phyloP scores from a whole-genome alignment of 2,888 invertebrate genomes.

The Craniophora ligustri region DNA sequence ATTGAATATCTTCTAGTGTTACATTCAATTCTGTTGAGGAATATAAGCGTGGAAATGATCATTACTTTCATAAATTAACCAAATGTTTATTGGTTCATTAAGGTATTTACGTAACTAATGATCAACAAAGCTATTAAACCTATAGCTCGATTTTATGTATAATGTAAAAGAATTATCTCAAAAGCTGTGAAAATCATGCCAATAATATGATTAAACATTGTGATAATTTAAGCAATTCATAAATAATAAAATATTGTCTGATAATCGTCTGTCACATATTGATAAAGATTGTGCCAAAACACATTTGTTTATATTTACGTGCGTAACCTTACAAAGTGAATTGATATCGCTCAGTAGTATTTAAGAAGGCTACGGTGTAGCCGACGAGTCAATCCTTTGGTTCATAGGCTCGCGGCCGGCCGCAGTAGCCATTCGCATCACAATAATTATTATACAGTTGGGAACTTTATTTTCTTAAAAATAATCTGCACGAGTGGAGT shows the following conservation, averaged over 20 bases:
- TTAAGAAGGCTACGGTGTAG: slow-evolving; percentile 80
- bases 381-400: slow-evolving; percentile 76
- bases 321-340: slow-evolving; percentile 81
- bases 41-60: slow-evolving; percentile 27
- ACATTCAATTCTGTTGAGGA: slow-evolving; percentile 18
- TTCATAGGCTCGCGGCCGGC: slow-evolving; percentile 74
- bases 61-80: slow-evolving; percentile 3
- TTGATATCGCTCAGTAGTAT: slow-evolving; percentile 78
- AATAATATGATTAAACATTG: not conserved
- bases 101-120: not conserved
- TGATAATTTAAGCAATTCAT: not conserved
- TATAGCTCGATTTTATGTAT: not conserved
- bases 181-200: not conserved
- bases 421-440: slow-evolving; percentile 62
- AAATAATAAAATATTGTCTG: not conserved
- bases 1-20: slow-evolving; percentile 12
- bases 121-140: not conserved
- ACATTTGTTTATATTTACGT: slow-evolving; percentile 57
- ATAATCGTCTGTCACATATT: slow-evolving; percentile 7
- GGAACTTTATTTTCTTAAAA: slow-evolving; percentile 59
- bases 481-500: slow-evolving; percentile 53
- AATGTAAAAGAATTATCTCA: not conserved
- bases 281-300: slow-evolving; percentile 14
- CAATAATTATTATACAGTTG: slow-evolving; percentile 59
- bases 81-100: not conserved